Base-by-base conservation (phyloP, 2,888 invertebrate species). In the Embidobia sp. region DNA sequence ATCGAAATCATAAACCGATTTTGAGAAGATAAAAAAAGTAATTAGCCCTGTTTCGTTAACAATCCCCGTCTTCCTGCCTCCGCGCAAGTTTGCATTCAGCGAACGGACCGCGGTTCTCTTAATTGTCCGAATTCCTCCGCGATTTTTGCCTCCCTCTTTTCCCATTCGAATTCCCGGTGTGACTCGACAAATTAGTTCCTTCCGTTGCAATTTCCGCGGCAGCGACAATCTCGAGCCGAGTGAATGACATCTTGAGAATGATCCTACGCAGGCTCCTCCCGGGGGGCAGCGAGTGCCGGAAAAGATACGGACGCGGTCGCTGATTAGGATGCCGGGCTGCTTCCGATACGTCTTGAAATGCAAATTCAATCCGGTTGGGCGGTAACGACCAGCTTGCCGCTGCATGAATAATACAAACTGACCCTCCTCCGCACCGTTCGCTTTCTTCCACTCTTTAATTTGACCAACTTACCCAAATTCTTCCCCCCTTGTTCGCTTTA, bases 371-470 rank as follows among this genome's bases (percentile, higher is more conserved):
- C 83, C 81, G 80, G 81, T 81, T 70, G 79, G 80, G 75, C 80
- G 80, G 80, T 81, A 83, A 83, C 83, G 82, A 83, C 81, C 83
- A 80, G 82, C 80, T 81, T 83, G 81, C 79, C 70, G 74, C 77
- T 76, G 57, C 83, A 83, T 84, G 84, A 83, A 84, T 84, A 84
- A 84, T 84, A 80, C 82, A 84, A 82, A 79, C 69, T 80, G 80
- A 78, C 77, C 78, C 77, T 73, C 69, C 61, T 69, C 61, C 70
- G 66, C 73, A 59, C 66, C 64, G 67, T 48, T 37, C 55, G 66
- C 55, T 57, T 69, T 64, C 57, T 64, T 55, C 26, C 29, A 27
- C 42, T 16, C 67, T 72, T 61, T 76, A 57, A 73, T 66, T 73
- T 63, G n/a, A 42, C 66, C 40, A 15, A 27, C 31, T 22, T 35